Conservation (phyloP, 1,140 invertebrate species). For the Fragariocoptes setiger region DNA sequence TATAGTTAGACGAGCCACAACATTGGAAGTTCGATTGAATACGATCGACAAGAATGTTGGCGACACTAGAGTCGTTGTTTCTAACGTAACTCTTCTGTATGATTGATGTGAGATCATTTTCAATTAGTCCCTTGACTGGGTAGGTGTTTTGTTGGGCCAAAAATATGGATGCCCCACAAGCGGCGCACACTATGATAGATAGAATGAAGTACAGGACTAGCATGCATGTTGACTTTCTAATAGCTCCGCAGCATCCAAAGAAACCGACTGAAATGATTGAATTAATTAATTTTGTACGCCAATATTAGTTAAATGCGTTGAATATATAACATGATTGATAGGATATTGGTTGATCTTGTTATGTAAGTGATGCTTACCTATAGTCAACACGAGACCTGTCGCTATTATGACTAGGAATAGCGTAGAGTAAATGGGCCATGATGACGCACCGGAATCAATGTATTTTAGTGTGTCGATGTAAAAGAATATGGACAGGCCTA, state of each 20-base stretch:
- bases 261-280: too few relatives aligned
- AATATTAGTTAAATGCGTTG: too few relatives aligned
- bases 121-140: conserved; percentile 23
- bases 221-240: conserved; percentile 52
- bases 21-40: conserved; percentile 10
- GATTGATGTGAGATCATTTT: conserved; percentile 26
- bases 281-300: too few relatives aligned
- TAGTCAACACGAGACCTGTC: conserved; percentile 39
- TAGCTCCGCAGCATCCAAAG: conserved; percentile 61
- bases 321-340: too few relatives aligned
- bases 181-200: conserved; percentile 7
- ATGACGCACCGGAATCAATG: conserved; percentile 31
- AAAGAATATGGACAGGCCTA: conserved; percentile 36
- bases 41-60: conserved; percentile 7
- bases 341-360: too few relatives aligned
- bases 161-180: conserved; percentile 4
- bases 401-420: conserved; percentile 40
- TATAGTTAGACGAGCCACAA: conserved; percentile 12
- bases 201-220: conserved; percentile 19
- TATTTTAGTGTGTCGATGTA: conserved; percentile 37
- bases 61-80: conserved; percentile 15
- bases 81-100: conserved; percentile 31
- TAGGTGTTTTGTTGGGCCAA: conserved; percentile 5
- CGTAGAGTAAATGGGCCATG: conserved; percentile 30
- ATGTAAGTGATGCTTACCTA: too few relatives aligned